Percentiles rank a stretch among this genome's conserved stretches.
These are phyloP conservation scores for Hylaea fasciaria DNA, from an alignment of 2,888 invertebrate genomes.

Conservation along the genomic window DNA sequence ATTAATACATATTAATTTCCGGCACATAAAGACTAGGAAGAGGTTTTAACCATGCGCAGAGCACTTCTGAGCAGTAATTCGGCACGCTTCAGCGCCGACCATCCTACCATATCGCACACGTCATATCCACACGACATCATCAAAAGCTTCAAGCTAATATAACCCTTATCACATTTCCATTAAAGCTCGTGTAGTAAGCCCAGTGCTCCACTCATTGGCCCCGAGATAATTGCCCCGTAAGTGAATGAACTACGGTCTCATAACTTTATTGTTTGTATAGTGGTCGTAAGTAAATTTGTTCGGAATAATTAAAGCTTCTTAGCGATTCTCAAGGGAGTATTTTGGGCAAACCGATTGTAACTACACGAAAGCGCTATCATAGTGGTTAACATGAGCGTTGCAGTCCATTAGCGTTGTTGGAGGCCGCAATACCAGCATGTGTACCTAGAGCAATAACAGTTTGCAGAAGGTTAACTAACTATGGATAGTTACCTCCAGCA, in stretches of 20 bases:
- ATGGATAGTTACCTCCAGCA: no score
- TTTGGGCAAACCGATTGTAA: constrained; percentile 36
- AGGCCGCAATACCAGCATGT: constrained; percentile 17
- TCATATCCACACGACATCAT: constrained; percentile 56
- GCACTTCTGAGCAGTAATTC: constrained; percentile 65
- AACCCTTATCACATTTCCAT: constrained; percentile 41
- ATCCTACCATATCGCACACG: constrained; percentile 80
- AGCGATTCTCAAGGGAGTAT: constrained; percentile 39
- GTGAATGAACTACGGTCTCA: constrained; percentile 73
- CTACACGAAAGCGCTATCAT: constrained; percentile 38
- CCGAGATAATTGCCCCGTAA: constrained; percentile 68
- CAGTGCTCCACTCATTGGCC: constrained; percentile 46
- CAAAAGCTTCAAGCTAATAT: constrained; percentile 38
- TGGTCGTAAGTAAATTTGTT: constrained; percentile 55
- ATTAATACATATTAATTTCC: constrained; percentile 56
- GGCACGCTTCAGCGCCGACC: constrained; percentile 68
- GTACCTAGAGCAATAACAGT: constrained; percentile 1
- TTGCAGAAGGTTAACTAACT: constrained; percentile 4
- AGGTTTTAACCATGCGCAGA: constrained; percentile 49
- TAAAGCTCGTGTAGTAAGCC: constrained; percentile 41
- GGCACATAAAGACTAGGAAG: constrained; percentile 68
- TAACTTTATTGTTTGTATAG: constrained; percentile 62
- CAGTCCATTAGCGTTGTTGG: constrained; percentile 36
- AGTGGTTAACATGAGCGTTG: constrained; percentile 30
- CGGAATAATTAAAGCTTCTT: constrained; percentile 48